These are phyloP conservation scores for Podargus strigoides DNA, from an alignment of 2,797 vertebrate genomes.

Conservation along the genomic window DNA sequence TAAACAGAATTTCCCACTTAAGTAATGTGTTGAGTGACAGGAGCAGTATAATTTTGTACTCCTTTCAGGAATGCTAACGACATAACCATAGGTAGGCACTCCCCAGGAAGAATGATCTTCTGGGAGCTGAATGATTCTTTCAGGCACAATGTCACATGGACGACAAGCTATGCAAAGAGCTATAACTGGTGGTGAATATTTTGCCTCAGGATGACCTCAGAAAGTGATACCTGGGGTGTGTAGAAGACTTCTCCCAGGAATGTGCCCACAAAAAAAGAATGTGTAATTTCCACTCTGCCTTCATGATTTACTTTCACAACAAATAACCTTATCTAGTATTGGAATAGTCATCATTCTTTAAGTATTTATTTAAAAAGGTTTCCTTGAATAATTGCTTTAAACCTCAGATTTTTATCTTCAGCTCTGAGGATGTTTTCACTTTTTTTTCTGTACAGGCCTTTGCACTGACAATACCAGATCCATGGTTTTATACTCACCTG, in stretches of 20 bases:
- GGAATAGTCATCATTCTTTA: background rate
- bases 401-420: background rate
- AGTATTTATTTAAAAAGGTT: background rate
- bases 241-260: background rate
- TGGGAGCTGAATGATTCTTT: background rate
- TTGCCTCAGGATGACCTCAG: background rate
- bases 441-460: background rate
- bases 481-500: background rate
- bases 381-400: background rate
- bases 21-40: background rate
- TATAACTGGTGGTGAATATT: background rate
- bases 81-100: background rate
- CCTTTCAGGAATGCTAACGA: background rate
- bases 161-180: background rate
- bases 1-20: background rate
- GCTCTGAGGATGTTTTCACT: background rate
- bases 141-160: background rate
- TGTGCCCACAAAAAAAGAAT: background rate
- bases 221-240: background rate
- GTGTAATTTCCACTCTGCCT: background rate
- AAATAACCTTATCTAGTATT: background rate
- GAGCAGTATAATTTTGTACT: background rate
- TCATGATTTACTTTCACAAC: background rate
- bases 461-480: background rate
- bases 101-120: background rate